Evolutionary conservation across 2,797 vertebrate species (phyloP), one percentile per base, ranked within the genome.

Genomic region (Octomys mimax): DNA sequence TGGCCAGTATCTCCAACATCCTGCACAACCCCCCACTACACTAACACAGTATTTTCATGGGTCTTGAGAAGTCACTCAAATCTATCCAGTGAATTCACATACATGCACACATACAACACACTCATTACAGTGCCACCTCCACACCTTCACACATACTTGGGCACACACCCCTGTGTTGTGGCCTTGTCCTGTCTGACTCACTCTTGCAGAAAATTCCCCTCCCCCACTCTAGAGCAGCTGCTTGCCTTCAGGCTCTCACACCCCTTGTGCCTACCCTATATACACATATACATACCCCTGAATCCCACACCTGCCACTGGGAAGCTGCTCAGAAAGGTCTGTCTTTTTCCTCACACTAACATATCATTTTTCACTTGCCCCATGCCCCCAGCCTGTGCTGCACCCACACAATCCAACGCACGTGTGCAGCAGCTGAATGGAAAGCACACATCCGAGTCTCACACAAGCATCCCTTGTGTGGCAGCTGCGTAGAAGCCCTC

Each of bases 221-320:
- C 62, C 62, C 39, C 57, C 28, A 46, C 39, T 87, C 75, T 22
- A 62, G 31, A 24, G 46, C 59, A 78, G 64, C 36, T 26, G 87
- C 84, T 91, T 87, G 64, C 71, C 77, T 93, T 57, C 31, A 3
- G 64, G 82, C 64, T 83, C 62, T 78, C 88, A 91, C 71, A 66
- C 18, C 52, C 49, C 54, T 52, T 28, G 19, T 68, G 59, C 57
- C 33, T 46, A 5, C 28, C 82, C 42, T 39, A 24, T 10, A 61
- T 54, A 54, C 36, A 49, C 1, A 16, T 54, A 75, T 80, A 42
- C 87, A 83, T 81, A 64, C 59, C 71, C 83, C 89, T 70, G 46
- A 39, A 78, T 78, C 28, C 68, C 11, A 16, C 4, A 16, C 84
- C 92, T 78, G 71, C 79, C 66, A 0, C n/a, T 39, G 6, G 3